Base-by-base conservation (phyloP, 2,888 invertebrate species). In the Zygogramma bicolorata region DNA sequence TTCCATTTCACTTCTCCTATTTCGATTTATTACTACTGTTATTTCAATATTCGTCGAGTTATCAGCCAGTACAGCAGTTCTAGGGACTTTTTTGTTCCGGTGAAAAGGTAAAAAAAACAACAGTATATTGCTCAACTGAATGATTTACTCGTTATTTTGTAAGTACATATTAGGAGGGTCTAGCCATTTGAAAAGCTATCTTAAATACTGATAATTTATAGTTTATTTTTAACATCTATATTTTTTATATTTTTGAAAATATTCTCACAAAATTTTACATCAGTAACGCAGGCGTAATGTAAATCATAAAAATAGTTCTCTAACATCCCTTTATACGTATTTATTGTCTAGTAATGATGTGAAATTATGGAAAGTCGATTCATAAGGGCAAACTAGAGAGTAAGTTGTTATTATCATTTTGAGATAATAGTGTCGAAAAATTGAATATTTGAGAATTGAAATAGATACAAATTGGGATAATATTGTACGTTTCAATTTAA, bases 121-220 rank as follows among this genome's bases (percentile, higher is more conserved):
- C 22, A 65, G 73, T 68, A 18, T 81, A 79, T 79, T 80, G 80
- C 80, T 83, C 81, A 85, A 85, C 83, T 84, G 81, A 84, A 84
- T 84, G 80, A 79, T 82, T 85, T 84, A 84, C 84, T 85, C 81
- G 81, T 84, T 84, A 82, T 82, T 82, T 81, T 82, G 53, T 85
- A 84, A 84, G 81, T 86, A 86, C 86, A 87, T 85, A 83, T 85
- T 86, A 87, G 87, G 86, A 86, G 86, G 87, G 85, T 86, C 86
- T 87, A 87, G 86, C 87, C 86, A 84, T 86, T 86, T 84, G 84
- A 87, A 84, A 87, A 87, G 87, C 87, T 87, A 87, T 86, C 84
- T 84, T 87, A 86, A 87, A 87, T 87, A 87, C 87, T 87, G 87
- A 87, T 87, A 87, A 85, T 86, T 85, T 84, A 85, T 85, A 84